These are phyloP conservation scores for Drosophila fuyamai DNA, from an alignment of 1,140 invertebrate species.

Conservation along the genomic window DNA sequence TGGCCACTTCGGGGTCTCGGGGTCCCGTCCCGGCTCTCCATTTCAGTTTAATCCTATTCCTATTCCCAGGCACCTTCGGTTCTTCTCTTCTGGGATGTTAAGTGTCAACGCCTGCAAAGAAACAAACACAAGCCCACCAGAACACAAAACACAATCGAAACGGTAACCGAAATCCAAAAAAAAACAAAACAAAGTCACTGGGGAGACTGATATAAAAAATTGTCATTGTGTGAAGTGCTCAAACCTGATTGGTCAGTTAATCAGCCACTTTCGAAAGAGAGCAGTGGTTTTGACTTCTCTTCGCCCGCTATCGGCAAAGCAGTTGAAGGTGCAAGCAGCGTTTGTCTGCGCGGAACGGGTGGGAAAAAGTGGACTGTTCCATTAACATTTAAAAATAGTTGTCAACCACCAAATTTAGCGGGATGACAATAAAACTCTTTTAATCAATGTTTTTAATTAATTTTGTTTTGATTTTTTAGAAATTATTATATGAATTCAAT, in stretches of 20 bases:
- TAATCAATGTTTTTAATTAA: too few relatives aligned
- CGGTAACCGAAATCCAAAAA: conserved; percentile 17
- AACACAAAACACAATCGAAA: conserved; percentile 8
- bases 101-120: conserved; percentile 70
- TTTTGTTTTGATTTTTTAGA: too few relatives aligned
- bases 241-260: conserved; percentile 55
- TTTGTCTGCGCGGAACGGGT: neutral
- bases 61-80: conserved; percentile 22
- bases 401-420: neutral
- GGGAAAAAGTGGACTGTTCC: neutral
- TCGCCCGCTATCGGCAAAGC: conserved; percentile 23
- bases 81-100: conserved; percentile 32
- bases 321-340: conserved; percentile 22
- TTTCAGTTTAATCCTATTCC: conserved; percentile 10
- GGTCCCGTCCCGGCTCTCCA: neutral
- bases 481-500: too few relatives aligned
- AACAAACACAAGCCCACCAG: neutral
- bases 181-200: conserved; percentile 36
- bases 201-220: conserved; percentile 42
- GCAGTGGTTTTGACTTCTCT: conserved; percentile 14
- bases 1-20: neutral
- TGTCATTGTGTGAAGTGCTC: conserved; percentile 50
- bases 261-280: conserved; percentile 45
- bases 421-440: too few relatives aligned
- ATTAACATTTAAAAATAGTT: neutral